Base-by-base conservation (phyloP, 2,888 invertebrate genomes). In the Merodon equestris region DNA sequence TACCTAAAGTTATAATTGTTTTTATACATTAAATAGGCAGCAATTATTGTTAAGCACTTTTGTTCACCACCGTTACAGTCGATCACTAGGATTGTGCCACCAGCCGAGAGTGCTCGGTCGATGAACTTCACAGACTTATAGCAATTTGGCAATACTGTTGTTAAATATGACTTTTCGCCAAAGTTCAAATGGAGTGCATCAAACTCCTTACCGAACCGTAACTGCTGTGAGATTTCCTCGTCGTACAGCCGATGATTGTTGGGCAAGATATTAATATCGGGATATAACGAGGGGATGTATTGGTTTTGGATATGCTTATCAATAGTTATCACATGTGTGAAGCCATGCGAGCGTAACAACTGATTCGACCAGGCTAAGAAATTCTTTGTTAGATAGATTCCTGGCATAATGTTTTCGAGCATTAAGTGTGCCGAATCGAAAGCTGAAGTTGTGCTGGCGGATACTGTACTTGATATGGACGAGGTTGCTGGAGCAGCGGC, bases 21-120 rank as follows among this genome's bases (percentile, higher is more conserved):
- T 76, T 85, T 85, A 81, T 85, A 86, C 86, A 86, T 86, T 72
- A 86, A 82, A 82, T 83, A 86, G 36, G 85, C 86, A 18, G 85
- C 84, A 38, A 84, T 83, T 47, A 86, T 85, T 1, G 86, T 85
- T 44, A 86, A 58, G 71, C 85, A 86, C 79, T 86, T 86, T 48
- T 86, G 86, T 71, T 84, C 84, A 66, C 85, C 83, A 17, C 83
- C 84, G 82, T 84, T 85, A 48, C 83, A 83, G 82, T 86, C 86
- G 27, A 86, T 84, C 14, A 86, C 83, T 15, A 86, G 61, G 44
- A 85, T 84, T 9, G 82, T 83, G 9, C 84, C 85, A 56, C 83
- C 83, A 17, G 74, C 67, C 47, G 83, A 82, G 47, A 86, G 63
- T 0, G 85, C 84, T 66, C 84, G 85, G 58, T 85, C 84, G 27